Conservation (phyloP, 2,797 vertebrate genomes). For the Pangasius krempfi region DNA sequence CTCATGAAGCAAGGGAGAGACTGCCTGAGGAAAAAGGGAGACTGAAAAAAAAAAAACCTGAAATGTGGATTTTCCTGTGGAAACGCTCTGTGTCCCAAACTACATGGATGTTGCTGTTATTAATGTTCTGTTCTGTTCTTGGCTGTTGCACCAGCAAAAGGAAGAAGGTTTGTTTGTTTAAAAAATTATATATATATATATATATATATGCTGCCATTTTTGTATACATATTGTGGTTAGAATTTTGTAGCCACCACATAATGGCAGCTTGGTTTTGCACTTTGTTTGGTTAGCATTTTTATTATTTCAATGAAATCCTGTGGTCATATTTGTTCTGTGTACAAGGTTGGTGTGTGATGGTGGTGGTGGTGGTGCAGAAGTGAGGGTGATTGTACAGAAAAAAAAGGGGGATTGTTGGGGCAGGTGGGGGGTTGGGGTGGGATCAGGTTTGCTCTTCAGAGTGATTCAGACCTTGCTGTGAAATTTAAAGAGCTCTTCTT, state of each 20-base stretch:
- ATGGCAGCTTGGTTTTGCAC: slow-evolving; percentile 60
- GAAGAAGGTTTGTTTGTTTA: slow-evolving; percentile 24
- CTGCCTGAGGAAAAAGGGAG: neutral
- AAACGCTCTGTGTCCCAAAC: slow-evolving; percentile 52
- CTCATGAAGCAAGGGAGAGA: slow-evolving; percentile 21
- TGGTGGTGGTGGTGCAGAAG: neutral
- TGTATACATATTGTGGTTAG: slow-evolving; percentile 52
- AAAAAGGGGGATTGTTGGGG: neutral
- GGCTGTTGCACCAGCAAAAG: slow-evolving; percentile 50
- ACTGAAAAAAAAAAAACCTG: slow-evolving; percentile 8
- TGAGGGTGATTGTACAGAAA: slow-evolving; percentile 16
- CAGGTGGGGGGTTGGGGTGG: neutral
- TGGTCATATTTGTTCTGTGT: slow-evolving; percentile 54
- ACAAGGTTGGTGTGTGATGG: slow-evolving; percentile 27
- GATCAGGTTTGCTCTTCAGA: slow-evolving; percentile 17
- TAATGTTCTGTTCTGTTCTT: slow-evolving; percentile 43
- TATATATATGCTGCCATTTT: slow-evolving; percentile 41
- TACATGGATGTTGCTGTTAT: slow-evolving; percentile 49
- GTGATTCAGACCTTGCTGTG: slow-evolving; percentile 47
- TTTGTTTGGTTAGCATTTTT: slow-evolving; percentile 51
- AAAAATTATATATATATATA: neutral
- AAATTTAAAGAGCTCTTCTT: slow-evolving; percentile 34
- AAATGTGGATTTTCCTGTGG: slow-evolving; percentile 61
- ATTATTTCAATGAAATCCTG: slow-evolving; percentile 61
- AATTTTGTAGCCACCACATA: slow-evolving; percentile 45